Conservation (phyloP, 2,888 invertebrate genomes). For the Camptogramma bilineatum region DNA sequence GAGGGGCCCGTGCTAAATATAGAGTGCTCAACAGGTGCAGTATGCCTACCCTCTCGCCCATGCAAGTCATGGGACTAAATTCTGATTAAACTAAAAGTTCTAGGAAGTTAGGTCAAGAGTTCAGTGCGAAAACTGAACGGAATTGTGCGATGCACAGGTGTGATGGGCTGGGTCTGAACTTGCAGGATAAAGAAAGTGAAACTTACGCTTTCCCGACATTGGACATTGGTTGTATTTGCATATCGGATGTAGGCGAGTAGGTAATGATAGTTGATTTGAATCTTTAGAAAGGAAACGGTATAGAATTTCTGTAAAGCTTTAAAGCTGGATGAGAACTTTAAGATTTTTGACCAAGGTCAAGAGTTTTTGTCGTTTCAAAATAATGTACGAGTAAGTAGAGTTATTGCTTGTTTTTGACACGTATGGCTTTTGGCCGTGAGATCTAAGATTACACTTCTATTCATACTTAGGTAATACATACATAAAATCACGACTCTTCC, state of each 20-base stretch:
- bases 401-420: neutral
- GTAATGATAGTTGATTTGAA: conserved; percentile 22
- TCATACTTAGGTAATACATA: no score
- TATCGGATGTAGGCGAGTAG: conserved; percentile 32
- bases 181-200: conserved; percentile 47
- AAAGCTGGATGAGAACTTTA: neutral
- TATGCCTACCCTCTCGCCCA: conserved; percentile 62
- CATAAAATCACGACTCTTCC: no score
- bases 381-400: no score
- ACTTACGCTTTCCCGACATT: conserved; percentile 40
- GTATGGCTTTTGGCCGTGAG: neutral
- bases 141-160: neutral
- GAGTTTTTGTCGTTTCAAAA: neutral
- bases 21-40: conserved; percentile 79
- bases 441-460: no score
- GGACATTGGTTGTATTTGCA: conserved; percentile 34
- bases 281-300: conserved; percentile 19
- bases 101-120: neutral
- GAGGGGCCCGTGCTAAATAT: conserved; percentile 68
- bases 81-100: conserved; percentile 28
- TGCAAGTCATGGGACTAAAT: conserved; percentile 43
- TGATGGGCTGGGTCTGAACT: conserved; percentile 22
- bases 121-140: neutral
- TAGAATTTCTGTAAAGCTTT: neutral
- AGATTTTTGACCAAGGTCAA: neutral